These are phyloP conservation scores for Caenorhabditis auriculariae DNA, from an alignment of 2,888 invertebrate genomes.

Conservation along the genomic window DNA sequence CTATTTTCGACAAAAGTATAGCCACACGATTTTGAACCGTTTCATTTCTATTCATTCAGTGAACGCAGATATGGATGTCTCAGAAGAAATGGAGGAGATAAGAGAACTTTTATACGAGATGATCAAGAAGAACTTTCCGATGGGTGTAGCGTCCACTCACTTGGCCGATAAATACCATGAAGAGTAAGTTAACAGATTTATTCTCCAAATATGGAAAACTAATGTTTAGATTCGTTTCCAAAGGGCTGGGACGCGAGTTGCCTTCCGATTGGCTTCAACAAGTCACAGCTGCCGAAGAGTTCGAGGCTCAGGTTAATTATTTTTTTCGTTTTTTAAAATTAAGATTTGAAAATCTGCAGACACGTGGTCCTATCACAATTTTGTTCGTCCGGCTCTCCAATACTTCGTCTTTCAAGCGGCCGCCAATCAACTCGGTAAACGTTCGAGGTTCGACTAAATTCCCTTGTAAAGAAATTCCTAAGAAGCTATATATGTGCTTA, in stretches of 20 bases:
- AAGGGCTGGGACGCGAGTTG: conserved; percentile 38
- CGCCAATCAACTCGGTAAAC: conserved; percentile 38
- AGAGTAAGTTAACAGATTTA: conserved; percentile 41
- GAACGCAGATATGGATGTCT: conserved; percentile 47
- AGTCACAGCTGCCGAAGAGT: conserved; percentile 50
- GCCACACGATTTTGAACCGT: neutral
- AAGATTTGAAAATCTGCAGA: conserved; percentile 13
- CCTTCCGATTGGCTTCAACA: conserved; percentile 51
- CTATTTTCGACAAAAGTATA: conserved; percentile 40
- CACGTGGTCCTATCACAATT: conserved; percentile 47
- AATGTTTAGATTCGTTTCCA: conserved; percentile 39
- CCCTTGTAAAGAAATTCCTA: neutral
- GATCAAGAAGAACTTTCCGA: conserved; percentile 48
- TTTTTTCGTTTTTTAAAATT: neutral
- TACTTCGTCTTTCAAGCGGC: conserved; percentile 39
- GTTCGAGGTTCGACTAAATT: conserved; percentile 28
- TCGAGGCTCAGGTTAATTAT: conserved; percentile 33
- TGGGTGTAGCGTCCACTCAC: conserved; percentile 46
- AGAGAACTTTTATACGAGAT: conserved; percentile 48
- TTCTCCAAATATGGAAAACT: neutral
- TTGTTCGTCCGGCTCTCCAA: conserved; percentile 47
- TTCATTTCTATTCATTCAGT: conserved; percentile 21
- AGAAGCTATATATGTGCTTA: neutral
- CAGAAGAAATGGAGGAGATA: conserved; percentile 54
- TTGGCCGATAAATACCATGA: conserved; percentile 47